Percentiles rank a stretch among this genome's conserved stretches.
Conservation (phyloP, 2,113 vertebrate species). For the Fulica atra region DNA sequence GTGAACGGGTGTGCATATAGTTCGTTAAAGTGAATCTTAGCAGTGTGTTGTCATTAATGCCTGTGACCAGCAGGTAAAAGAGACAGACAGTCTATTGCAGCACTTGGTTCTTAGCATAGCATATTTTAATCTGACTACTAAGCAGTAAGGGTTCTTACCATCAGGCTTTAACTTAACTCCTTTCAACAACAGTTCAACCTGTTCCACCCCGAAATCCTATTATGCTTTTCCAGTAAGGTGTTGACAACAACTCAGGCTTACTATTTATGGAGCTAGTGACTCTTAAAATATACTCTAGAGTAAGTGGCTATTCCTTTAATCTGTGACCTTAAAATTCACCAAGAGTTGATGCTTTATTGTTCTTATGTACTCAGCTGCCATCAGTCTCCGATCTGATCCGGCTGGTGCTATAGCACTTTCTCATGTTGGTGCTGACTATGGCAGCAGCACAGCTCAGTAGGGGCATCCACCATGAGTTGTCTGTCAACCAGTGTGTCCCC, state of each 20-base stretch:
- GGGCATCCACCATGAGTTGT: neutral
- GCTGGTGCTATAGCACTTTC: neutral
- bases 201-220: slow-evolving; percentile 39
- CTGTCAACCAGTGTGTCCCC: neutral
- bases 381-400: neutral
- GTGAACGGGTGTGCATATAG: neutral
- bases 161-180: neutral
- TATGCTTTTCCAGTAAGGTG: slow-evolving; percentile 60
- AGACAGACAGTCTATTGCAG: neutral
- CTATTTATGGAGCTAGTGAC: slow-evolving; percentile 48
- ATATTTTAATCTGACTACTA: neutral
- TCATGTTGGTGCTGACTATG: neutral
- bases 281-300: slow-evolving; percentile 43
- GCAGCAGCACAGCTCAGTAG: neutral
- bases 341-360: slow-evolving; percentile 3
- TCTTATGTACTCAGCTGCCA: neutral
- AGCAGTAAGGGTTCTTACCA: neutral
- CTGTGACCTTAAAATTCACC: slow-evolving; percentile 59
- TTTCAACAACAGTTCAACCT: slow-evolving; percentile 28
- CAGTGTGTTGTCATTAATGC: neutral
- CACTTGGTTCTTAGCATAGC: neutral
- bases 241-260: neutral
- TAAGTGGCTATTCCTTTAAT: slow-evolving; percentile 57
- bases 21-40: neutral
- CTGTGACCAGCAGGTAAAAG: neutral